Conservation (phyloP, 92 coral and sea anemone genomes). For the Paragorgia papillata region DNA sequence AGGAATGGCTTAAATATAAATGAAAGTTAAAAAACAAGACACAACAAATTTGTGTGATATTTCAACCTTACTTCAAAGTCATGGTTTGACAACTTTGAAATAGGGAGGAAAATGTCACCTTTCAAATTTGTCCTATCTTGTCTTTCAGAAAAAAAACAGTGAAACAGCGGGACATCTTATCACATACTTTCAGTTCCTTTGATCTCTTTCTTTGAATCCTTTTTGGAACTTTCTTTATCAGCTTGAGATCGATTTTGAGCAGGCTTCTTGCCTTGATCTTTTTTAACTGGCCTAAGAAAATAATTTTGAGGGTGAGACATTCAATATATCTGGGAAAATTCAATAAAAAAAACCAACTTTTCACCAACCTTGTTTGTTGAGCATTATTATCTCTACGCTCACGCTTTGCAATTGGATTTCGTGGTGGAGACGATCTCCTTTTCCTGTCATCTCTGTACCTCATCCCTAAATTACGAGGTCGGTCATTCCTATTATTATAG, state of each 20-base stretch:
- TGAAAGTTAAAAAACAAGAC: too few species aligned
- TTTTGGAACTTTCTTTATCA: too few species aligned
- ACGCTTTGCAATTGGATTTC: slow-evolving; percentile 16
- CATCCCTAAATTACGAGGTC: background rate
- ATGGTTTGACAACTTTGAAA: too few species aligned
- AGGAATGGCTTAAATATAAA: too few species aligned
- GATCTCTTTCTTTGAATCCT: slow-evolving; percentile 1
- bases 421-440: slow-evolving; percentile 27
- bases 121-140: too few species aligned
- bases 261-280: background rate
- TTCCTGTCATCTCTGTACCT: slow-evolving; percentile 26
- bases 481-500: slow-evolving; percentile 68
- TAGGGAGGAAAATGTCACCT: background rate
- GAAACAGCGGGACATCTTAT: background rate
- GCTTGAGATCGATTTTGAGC: too few species aligned
- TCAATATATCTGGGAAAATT: background rate
- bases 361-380: background rate
- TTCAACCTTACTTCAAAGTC: too few species aligned
- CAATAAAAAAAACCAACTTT: too few species aligned
- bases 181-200: slow-evolving; percentile 1
- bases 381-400: slow-evolving; percentile 13
- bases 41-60: too few species aligned
- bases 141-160: too few species aligned
- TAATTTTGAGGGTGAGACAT: too few species aligned
- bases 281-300: background rate